phyloP scores from a whole-genome alignment of 2,888 invertebrate genomes.

The Cryptus viduatorius region DNA sequence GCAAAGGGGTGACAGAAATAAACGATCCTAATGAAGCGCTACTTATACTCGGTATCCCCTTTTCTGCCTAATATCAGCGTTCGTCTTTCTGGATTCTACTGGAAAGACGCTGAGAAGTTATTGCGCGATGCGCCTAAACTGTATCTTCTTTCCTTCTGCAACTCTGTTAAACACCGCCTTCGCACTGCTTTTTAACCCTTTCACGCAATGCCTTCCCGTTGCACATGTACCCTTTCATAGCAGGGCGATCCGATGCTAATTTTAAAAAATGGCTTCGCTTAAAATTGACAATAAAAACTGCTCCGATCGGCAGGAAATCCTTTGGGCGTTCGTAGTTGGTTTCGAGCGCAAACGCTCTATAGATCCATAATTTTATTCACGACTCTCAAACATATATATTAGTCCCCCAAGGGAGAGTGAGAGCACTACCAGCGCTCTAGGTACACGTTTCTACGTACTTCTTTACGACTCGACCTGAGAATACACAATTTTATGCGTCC shows the following conservation, averaged over 20 bases:
- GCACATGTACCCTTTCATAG: too few relatives aligned
- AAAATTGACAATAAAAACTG: neutral
- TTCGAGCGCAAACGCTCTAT: neutral
- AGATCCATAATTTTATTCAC: constrained; percentile 8
- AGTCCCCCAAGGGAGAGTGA: constrained; percentile 16
- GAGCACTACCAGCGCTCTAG: neutral
- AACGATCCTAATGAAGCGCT: constrained; percentile 72
- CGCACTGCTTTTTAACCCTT: neutral
- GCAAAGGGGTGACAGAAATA: constrained; percentile 71
- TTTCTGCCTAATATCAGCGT: constrained; percentile 42
- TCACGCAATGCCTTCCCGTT: too few relatives aligned
- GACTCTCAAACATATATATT: constrained; percentile 28
- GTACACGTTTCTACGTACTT: constrained; percentile 34
- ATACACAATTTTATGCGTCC: constrained; percentile 53
- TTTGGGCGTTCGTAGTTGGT: neutral
- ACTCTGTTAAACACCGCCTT: neutral
- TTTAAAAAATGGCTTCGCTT: too few relatives aligned
- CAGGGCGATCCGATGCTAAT: too few relatives aligned
- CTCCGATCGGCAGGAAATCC: neutral
- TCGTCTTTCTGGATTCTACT: constrained; percentile 21
- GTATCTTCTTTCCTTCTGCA: constrained; percentile 4
- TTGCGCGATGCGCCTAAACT: constrained; percentile 1
- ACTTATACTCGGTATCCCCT: constrained; percentile 63
- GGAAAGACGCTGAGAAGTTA: neutral
- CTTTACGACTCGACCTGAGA: constrained; percentile 44